Evolutionary conservation across 2,888 invertebrate species (phyloP).

Genomic region (Craniophora ligustri): DNA sequence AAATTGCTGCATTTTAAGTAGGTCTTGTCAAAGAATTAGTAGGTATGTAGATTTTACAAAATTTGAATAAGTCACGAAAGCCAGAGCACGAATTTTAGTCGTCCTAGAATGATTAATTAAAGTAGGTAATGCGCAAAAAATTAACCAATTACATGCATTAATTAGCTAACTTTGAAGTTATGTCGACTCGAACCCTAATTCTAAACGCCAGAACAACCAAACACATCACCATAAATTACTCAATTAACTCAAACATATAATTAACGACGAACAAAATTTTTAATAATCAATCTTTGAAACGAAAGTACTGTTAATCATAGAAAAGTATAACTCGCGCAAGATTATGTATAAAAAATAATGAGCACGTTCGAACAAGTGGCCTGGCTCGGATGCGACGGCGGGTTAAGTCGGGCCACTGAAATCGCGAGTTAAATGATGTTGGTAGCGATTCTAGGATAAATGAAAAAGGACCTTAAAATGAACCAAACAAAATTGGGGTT

Average conservation of each 20-base stretch:
- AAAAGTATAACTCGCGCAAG: constrained; percentile 67
- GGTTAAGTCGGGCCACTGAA: constrained; percentile 59
- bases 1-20: no score
- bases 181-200: constrained; percentile 6
- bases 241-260: constrained; percentile 79
- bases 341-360: constrained; percentile 81
- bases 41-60: no score
- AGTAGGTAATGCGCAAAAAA: no score
- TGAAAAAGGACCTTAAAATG: no score
- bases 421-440: constrained; percentile 35
- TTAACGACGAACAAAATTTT: constrained; percentile 78
- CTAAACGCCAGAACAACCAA: constrained; percentile 22
- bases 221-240: constrained; percentile 72
- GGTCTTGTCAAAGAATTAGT: no score
- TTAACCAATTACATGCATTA: background rate
- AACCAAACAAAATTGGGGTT: no score
- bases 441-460: no score
- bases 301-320: constrained; percentile 83
- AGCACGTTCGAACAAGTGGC: constrained; percentile 78
- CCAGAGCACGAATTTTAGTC: no score
- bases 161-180: background rate
- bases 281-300: constrained; percentile 83
- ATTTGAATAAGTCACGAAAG: no score
- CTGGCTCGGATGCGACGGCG: constrained; percentile 68
- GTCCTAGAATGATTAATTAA: no score